A percentile compares a stretch with the other conserved stretches of the same genome.
These are phyloP conservation scores for Megaceryle torquata DNA, from an alignment of 2,113 vertebrate species.

Conservation along the genomic window DNA sequence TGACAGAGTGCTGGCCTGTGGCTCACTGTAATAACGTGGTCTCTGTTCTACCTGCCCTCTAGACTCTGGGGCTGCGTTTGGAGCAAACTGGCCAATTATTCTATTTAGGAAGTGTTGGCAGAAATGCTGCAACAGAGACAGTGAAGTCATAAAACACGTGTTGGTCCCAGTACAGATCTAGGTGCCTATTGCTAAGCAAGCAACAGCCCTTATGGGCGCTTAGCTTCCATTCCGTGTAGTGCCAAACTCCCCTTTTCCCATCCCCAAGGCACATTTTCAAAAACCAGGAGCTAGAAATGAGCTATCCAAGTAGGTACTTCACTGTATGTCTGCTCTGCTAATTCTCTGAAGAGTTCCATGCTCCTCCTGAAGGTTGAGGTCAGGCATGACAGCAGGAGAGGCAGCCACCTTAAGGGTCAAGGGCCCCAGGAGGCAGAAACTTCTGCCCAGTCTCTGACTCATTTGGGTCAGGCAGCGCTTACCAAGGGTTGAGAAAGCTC, in stretches of 20 bases:
- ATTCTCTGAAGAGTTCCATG: background rate
- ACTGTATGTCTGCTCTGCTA: background rate
- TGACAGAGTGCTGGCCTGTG: background rate
- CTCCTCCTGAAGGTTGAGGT: background rate
- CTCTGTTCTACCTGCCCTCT: background rate
- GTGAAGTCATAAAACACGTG: background rate
- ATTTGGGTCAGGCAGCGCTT: background rate
- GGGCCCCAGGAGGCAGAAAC: background rate
- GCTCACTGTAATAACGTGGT: background rate
- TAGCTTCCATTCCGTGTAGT: background rate
- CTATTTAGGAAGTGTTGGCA: background rate
- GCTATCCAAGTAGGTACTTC: background rate
- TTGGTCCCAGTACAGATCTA: background rate
- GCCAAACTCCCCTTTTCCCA: background rate
- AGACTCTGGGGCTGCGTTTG: background rate
- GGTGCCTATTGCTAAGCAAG: background rate
- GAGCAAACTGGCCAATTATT: background rate
- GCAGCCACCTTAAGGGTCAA: background rate
- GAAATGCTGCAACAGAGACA: background rate
- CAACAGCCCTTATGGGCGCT: background rate
- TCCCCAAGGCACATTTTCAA: background rate
- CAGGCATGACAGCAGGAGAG: background rate
- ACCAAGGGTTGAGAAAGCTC: background rate
- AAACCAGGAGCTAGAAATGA: background rate
- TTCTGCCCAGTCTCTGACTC: constrained; percentile 19